Base-by-base conservation (phyloP, 2,797 vertebrate species). In the Myotis pilosus region DNA sequence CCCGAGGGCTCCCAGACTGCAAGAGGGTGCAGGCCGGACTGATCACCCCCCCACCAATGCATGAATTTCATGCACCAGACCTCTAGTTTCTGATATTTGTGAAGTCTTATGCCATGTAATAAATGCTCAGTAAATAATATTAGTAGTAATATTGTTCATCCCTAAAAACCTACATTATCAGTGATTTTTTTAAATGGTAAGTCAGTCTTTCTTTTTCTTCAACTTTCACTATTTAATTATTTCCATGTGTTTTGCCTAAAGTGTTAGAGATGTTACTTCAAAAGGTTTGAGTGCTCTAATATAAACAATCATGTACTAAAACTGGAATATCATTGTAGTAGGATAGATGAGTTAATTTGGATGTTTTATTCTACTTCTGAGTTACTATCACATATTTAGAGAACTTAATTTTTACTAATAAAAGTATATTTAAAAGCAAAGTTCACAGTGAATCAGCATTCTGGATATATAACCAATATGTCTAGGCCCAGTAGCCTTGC, bases 391-490 rank as follows among this genome's bases (percentile, higher is more conserved):
- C 96, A 94, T 19, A 60, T 78, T 90, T 87, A 97, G 86, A 57
- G 89, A 97, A 41, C 38, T 91, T 66, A 72, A 84, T 55, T 20
- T 89, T 87, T 51, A 64, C 41, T 53, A 69, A 95, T 38, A 47
- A 88, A 95, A 92, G 93, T 94, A 92, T 89, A 15, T 66, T 85
- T 90, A 94, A 87, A 91, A 94, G 30, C 23, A 87, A 64, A 93
- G 95, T 89, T 97, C 49, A 78, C 95, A 87, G 94, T 97, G 53
- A 97, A 92, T 68, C 74, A 95, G 90, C 68, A 94, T n/a, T 22
- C 8, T 86, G 51, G 23, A 64, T 95, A 96, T 9, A 88, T 33
- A 95, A 71, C 60, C n/a, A 80, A 83, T 82, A 64, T 86, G 60
- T 72, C 80, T 6, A 85, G 80, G 30, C 69, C 3, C 25, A 47